Evolutionary conservation across 2,113 vertebrate genomes (phyloP).

Genomic region (Setophaga petechia): DNA sequence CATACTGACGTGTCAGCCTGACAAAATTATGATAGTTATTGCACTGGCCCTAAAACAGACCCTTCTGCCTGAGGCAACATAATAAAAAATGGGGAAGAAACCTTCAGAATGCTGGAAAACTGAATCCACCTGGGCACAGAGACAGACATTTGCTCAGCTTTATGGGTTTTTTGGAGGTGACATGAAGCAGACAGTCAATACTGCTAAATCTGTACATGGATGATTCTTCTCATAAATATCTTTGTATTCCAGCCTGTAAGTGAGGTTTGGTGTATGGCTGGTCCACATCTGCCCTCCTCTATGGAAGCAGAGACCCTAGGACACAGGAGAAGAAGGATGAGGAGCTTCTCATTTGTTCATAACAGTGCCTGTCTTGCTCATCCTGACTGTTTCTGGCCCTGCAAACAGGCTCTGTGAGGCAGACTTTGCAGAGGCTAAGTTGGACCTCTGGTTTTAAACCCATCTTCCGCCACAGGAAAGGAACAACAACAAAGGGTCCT

Average conservation of each 20-base stretch:
- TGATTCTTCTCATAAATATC: neutral
- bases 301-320: fast-evolving
- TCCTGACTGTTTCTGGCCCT: neutral
- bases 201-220: neutral
- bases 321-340: neutral
- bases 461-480: neutral
- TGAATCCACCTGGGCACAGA: neutral
- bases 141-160: neutral
- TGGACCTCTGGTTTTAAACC: neutral
- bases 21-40: slow-evolving; percentile 49
- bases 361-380: neutral
- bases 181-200: neutral
- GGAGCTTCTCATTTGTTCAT: neutral
- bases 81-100: slow-evolving; percentile 26
- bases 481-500: neutral
- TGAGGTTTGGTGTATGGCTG: fast-evolving
- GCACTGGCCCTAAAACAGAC: neutral
- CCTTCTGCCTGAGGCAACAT: slow-evolving; percentile 1
- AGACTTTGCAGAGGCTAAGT: neutral
- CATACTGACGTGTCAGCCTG: slow-evolving; percentile 43
- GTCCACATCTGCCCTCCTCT: neutral
- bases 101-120: neutral
- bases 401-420: neutral
- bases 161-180: neutral
- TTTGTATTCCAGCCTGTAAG: neutral